Conservation (phyloP, 1,140 invertebrate genomes). For the Drosophila paulistorum region DNA sequence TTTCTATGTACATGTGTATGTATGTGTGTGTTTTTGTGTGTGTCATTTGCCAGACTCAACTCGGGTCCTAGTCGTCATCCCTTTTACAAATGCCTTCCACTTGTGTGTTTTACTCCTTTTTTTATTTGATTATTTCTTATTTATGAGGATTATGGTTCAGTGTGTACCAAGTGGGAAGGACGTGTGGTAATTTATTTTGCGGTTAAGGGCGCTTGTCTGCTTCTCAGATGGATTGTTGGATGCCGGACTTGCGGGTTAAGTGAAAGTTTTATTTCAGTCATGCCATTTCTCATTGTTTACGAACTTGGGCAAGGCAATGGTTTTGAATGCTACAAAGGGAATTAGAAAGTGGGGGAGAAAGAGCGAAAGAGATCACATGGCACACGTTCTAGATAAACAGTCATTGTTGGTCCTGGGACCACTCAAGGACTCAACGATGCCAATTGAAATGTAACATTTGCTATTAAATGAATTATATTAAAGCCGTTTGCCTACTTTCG, state of each 20-base stretch:
- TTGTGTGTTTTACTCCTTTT: conserved; percentile 54
- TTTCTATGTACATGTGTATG: conserved; percentile 31
- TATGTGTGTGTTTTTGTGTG: background rate
- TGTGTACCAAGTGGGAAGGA: conserved; percentile 43
- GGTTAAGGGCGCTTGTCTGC: conserved; percentile 49
- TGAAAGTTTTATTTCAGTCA: conserved; percentile 44
- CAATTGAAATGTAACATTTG: conserved; percentile 54
- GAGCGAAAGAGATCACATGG: conserved; percentile 24
- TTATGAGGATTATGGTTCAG: conserved; percentile 75
- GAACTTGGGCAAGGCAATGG: conserved; percentile 32
- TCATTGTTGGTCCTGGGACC: conserved; percentile 21
- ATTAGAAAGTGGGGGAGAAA: too few species aligned
- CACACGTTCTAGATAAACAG: conserved; percentile 59
- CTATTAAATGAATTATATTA: conserved; percentile 42
- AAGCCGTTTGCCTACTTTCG: conserved; percentile 8
- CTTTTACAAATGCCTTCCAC: conserved; percentile 14
- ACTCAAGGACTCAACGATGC: conserved; percentile 18
- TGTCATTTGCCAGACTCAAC: conserved; percentile 45
- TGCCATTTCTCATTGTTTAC: conserved; percentile 45
- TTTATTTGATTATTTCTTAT: conserved; percentile 81
- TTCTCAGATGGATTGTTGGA: conserved; percentile 36
- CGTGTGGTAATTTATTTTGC: conserved; percentile 68
- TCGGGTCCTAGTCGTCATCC: conserved; percentile 24
- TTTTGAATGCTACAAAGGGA: background rate
- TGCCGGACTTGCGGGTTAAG: conserved; percentile 45